Evolutionary conservation across 2,797 vertebrate species (phyloP).

Genomic region (Paramormyrops hopkinsi): DNA sequence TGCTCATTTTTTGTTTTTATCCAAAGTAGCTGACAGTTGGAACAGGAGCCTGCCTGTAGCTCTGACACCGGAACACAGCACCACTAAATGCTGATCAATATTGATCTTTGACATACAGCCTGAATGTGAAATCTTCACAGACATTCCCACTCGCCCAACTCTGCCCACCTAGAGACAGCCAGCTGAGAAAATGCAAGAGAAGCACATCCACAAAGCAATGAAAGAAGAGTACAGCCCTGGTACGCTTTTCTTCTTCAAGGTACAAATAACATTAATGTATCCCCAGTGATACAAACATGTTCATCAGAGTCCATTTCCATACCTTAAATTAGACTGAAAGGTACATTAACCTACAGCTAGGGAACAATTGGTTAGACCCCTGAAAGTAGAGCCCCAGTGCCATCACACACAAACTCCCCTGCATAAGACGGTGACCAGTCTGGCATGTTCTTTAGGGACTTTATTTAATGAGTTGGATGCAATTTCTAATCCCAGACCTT

Average conservation of each 20-base stretch:
- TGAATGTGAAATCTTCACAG: not conserved
- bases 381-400: not conserved
- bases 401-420: not conserved
- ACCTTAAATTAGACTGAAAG: not conserved
- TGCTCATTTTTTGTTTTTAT: not conserved
- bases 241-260: not conserved
- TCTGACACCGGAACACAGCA: not conserved
- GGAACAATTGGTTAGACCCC: not conserved
- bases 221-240: not conserved
- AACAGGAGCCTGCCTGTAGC: not conserved
- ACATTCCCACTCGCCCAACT: not conserved
- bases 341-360: not conserved
- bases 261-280: not conserved
- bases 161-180: not conserved
- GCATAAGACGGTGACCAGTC: not conserved
- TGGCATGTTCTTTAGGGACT: not conserved
- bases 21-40: not conserved
- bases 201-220: not conserved
- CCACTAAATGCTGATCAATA: not conserved
- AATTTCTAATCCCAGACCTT: not conserved
- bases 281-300: not conserved
- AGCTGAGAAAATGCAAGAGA: not conserved
- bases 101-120: not conserved
- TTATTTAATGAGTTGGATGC: not conserved
- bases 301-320: not conserved